These are phyloP conservation scores for Campoplex capitator DNA, from an alignment of 2,888 invertebrate species.

Conservation along the genomic window DNA sequence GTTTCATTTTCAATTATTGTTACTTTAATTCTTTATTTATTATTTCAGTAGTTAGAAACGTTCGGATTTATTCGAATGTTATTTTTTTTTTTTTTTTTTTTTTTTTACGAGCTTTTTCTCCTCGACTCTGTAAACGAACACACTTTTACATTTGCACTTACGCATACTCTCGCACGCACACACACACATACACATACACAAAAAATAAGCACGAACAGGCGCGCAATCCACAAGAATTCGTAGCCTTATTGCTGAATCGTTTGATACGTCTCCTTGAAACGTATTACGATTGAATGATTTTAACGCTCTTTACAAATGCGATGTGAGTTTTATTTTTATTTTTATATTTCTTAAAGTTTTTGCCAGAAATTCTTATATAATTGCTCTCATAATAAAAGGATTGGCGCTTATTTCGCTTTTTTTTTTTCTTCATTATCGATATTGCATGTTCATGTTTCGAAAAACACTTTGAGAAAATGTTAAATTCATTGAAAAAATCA, in stretches of 20 bases:
- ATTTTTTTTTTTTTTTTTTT: neutral
- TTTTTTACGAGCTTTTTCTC: constrained; percentile 26
- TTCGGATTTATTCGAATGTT: constrained; percentile 41
- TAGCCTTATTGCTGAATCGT: constrained; percentile 62
- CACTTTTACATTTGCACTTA: constrained; percentile 1
- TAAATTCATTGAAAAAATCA: neutral
- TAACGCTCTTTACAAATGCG: neutral
- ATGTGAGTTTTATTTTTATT: neutral
- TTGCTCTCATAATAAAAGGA: neutral
- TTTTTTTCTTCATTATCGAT: neutral
- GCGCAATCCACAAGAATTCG: constrained; percentile 41
- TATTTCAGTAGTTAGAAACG: constrained; percentile 53
- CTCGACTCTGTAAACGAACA: constrained; percentile 14
- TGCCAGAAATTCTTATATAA: neutral
- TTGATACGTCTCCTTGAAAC: neutral
- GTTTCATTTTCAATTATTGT: neutral
- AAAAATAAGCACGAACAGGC: constrained; percentile 40
- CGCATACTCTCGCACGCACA: neutral
- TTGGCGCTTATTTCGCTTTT: neutral
- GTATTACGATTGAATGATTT: neutral
- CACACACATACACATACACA: constrained; percentile 13
- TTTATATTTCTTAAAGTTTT: neutral
- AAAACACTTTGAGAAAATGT: neutral
- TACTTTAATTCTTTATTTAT: constrained; percentile 1
- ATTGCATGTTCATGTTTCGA: neutral